Conservation (phyloP, 2,888 invertebrate species). For the Margaritifera margaritifera region DNA sequence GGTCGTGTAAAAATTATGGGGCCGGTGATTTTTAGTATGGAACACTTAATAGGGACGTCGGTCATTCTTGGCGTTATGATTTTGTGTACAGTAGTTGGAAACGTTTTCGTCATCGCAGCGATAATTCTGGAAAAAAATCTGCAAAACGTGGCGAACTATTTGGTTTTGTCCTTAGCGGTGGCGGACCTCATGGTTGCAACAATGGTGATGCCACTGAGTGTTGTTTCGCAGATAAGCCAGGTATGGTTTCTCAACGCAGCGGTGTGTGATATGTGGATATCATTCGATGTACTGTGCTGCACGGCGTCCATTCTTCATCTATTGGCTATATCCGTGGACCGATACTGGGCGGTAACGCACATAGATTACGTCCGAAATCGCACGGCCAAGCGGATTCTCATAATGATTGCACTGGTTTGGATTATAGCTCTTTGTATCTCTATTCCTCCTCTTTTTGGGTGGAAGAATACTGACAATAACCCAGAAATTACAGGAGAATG, state of each 20-base stretch:
- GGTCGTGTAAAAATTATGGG: slow-evolving; percentile 4
- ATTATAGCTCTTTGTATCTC: slow-evolving; percentile 92
- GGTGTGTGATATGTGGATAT: slow-evolving; percentile 95
- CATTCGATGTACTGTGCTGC: slow-evolving; percentile 97
- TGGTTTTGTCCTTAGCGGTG: slow-evolving; percentile 96
- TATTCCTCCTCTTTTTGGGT: slow-evolving; percentile 88
- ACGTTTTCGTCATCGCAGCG: slow-evolving; percentile 98
- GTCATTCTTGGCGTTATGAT: slow-evolving; percentile 84
- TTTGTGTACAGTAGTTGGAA: slow-evolving; percentile 94
- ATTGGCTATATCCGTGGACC: slow-evolving; percentile 95
- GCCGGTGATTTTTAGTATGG: slow-evolving; percentile 37
- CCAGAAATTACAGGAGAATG: slow-evolving; percentile 78
- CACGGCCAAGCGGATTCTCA: slow-evolving; percentile 84
- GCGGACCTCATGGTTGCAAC: slow-evolving; percentile 98
- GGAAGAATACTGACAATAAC: slow-evolving; percentile 58
- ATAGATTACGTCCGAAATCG: slow-evolving; percentile 96
- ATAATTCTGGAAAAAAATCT: slow-evolving; percentile 93
- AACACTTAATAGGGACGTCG: slow-evolving; percentile 46
- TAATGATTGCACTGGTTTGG: slow-evolving; percentile 95
- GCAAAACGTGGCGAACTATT: slow-evolving; percentile 95
- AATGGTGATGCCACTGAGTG: slow-evolving; percentile 79
- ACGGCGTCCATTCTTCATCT: slow-evolving; percentile 97
- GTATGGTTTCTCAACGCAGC: slow-evolving; percentile 90
- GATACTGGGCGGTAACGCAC: slow-evolving; percentile 98
- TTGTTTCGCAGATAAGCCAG: slow-evolving; percentile 60